Conservation (phyloP, 2,797 vertebrate genomes). For the Thripadectes ignobilis region DNA sequence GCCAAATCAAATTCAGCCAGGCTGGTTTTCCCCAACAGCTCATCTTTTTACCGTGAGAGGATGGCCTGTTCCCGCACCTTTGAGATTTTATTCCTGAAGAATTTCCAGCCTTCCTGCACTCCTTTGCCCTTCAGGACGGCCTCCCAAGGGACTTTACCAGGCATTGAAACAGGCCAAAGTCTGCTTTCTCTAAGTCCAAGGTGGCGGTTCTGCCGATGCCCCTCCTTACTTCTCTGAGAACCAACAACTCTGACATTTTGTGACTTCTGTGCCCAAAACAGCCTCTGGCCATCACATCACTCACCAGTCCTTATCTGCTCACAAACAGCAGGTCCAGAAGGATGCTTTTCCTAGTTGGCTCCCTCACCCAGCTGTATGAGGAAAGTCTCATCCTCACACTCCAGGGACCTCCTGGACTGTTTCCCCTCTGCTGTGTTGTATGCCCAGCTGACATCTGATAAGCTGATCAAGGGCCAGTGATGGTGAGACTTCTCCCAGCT, state of each 20-base stretch:
- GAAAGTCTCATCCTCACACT: neutral
- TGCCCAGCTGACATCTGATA: neutral
- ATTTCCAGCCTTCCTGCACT: neutral
- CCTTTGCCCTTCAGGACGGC: neutral
- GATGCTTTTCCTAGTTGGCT: neutral
- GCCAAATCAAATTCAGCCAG: neutral
- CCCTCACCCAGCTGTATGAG: neutral
- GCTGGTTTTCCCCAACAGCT: neutral
- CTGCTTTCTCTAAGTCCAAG: neutral
- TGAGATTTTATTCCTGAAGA: neutral
- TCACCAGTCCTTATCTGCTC: neutral
- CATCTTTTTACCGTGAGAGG: accelerated
- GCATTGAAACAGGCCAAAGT: neutral
- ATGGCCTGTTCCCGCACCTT: neutral
- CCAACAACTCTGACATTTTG: neutral
- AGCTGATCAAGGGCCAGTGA: neutral
- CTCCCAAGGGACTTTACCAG: neutral
- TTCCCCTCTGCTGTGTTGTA: neutral
- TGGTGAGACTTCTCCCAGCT: neutral
- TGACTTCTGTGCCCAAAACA: neutral
- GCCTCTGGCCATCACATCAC: neutral
- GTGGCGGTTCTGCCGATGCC: neutral
- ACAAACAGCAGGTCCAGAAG: neutral
- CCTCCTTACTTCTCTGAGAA: neutral
- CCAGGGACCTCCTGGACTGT: neutral